Percentiles rank a stretch among this genome's conserved stretches.
Evolutionary conservation across 2,888 invertebrate genomes (phyloP).

Genomic region (Harpagoxenus sublaevis): DNA sequence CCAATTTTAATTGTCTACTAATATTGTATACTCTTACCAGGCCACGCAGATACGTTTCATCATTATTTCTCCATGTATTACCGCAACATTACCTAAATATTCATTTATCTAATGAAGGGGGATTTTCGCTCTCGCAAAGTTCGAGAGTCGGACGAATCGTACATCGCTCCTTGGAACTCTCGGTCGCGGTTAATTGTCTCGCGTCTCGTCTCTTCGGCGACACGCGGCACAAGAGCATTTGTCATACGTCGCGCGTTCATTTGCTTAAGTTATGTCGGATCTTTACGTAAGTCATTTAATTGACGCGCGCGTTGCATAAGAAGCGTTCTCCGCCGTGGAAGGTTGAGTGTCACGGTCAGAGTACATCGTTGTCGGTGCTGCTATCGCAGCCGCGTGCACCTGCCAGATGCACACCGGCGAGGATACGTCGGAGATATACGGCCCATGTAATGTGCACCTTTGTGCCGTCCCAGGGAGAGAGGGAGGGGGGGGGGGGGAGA

Average conservation of each 20-base stretch:
- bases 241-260: conserved; percentile 25
- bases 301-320: conserved; percentile 63
- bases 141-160: neutral
- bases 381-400: conserved; percentile 31
- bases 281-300: conserved; percentile 69
- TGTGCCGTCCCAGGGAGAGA: neutral
- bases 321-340: conserved; percentile 48
- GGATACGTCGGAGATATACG: conserved; percentile 21
- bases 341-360: conserved; percentile 79
- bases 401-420: conserved; percentile 47
- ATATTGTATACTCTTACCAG: neutral
- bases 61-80: neutral
- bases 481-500: neutral
- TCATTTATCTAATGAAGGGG: neutral
- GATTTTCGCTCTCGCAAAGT: neutral
- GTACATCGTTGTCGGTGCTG: conserved; percentile 51
- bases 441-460: conserved; percentile 37
- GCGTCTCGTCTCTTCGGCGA: neutral
- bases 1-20: neutral
- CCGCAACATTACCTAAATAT: neutral
- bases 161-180: neutral
- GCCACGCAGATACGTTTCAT: neutral
- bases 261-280: conserved; percentile 57
- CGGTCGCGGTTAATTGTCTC: no score
- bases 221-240: neutral